Evolutionary conservation across 2,797 vertebrate species (phyloP), one percentile per base, ranked within the genome.

Genomic region (Pempheris klunzingeri): DNA sequence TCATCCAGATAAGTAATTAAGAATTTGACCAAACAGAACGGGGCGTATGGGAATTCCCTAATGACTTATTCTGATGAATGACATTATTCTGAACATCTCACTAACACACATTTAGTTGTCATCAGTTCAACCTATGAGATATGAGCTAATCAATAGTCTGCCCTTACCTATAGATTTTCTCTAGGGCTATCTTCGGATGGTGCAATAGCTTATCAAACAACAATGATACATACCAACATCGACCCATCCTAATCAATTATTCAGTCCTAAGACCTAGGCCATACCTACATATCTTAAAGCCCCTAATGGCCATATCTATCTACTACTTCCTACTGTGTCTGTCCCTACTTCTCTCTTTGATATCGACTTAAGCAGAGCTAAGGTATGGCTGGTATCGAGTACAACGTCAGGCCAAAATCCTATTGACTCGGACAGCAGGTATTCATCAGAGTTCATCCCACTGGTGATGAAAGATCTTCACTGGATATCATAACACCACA

Each of bases 231-330:
- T 84, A 83, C 86, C 64, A 61, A 59, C 41, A 90, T 91, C 4
- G 88, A 91, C 58, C 79, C 17, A 57, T 74, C 70, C 78, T 82
- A 55, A 90, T 92, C 77, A 83, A 72, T 90, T 86, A 90, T 88
- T 91, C 67, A 86, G 24, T 71, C 39, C 22, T 13, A 71, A 74
- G 8, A 74, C 80, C 59, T 46, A 22, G 52, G 17, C 43, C 71
- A 74, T 78, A 78, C 71, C 43, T 80, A 10, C 65, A 83, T 80
- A 84, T 88, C 77, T 78, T 81, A 81, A 38, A 65, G 53, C 22
- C 52, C 54, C 34, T 71, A 71, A 74, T 84, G 36, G 74, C 38
- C 53, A 50, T 18, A 76, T 77, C 32, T 68, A 47, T 85, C 46
- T 69, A 20, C n/a, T n/a, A n/a, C n/a, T 71, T 50, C 34, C 38